phyloP scores from a whole-genome alignment of 2,888 invertebrate species.

The Drosophila colorata region DNA sequence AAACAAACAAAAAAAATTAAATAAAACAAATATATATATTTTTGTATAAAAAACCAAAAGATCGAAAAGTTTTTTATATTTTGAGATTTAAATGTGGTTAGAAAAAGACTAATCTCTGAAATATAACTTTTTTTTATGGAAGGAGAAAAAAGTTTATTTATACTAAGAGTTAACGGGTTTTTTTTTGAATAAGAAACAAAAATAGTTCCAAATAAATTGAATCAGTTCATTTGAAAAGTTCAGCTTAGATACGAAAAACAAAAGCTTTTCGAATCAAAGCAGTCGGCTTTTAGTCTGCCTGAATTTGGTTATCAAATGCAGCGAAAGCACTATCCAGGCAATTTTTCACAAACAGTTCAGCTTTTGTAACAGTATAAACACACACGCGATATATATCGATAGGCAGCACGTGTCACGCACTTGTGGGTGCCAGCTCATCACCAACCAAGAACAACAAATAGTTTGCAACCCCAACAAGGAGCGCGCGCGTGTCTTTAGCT shows the following conservation, averaged over 20 bases:
- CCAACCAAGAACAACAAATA: constrained; percentile 10
- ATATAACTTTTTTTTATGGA: too few species aligned
- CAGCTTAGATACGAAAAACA: not conserved
- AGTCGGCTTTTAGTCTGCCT: too few species aligned
- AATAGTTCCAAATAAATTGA: not conserved
- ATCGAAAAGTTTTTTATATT: not conserved
- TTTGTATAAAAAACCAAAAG: constrained; percentile 54
- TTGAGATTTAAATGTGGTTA: not conserved
- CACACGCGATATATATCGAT: constrained; percentile 20
- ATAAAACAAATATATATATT: constrained; percentile 51
- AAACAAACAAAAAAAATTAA: constrained; percentile 44
- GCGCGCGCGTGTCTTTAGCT: constrained; percentile 27
- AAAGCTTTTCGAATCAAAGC: not conserved
- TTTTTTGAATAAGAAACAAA: too few species aligned
- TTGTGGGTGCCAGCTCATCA: constrained; percentile 1
- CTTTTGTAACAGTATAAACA: constrained; percentile 18
- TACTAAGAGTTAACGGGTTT: too few species aligned
- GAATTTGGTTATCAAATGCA: too few species aligned
- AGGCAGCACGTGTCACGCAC: not conserved
- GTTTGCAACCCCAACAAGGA: constrained; percentile 25
- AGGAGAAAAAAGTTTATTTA: too few species aligned
- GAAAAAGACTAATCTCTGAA: too few species aligned
- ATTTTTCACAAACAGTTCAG: not conserved
- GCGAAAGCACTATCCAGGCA: not conserved
- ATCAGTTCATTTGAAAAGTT: not conserved